Conservation (phyloP, 2,888 invertebrate genomes). For the Eupithecia subfuscata region DNA sequence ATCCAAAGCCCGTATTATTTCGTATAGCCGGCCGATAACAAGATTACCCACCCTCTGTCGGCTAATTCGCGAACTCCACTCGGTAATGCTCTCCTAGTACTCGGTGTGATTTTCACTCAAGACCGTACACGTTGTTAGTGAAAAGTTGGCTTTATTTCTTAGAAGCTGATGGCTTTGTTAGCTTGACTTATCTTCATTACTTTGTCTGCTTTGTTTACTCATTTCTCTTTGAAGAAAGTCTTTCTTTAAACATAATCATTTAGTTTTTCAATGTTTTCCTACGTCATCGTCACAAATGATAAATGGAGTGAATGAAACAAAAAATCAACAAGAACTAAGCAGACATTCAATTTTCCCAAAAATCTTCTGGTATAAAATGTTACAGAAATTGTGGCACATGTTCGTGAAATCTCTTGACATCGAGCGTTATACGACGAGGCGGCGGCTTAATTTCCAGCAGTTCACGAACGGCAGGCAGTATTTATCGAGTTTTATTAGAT, state of each 20-base stretch:
- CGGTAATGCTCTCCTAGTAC: constrained; percentile 65
- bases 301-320: neutral
- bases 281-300: neutral
- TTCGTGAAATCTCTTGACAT: neutral
- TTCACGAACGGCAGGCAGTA: neutral
- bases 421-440: neutral
- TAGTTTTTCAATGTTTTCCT: neutral
- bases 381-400: neutral
- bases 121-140: constrained; percentile 21
- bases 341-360: neutral
- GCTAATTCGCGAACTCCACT: constrained; percentile 72
- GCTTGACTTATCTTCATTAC: neutral
- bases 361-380: neutral
- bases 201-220: neutral
- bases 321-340: neutral
- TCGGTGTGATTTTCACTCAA: constrained; percentile 51
- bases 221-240: neutral
- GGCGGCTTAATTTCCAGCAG: neutral
- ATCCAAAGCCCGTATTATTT: constrained; percentile 18
- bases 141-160: constrained; percentile 7
- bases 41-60: constrained; percentile 73
- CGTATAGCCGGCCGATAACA: constrained; percentile 62
- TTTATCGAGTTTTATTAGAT: neutral
- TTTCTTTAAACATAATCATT: neutral
- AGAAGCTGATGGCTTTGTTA: neutral